phyloP scores from a whole-genome alignment of 2,113 vertebrate genomes.

The Diadophis punctatus region DNA sequence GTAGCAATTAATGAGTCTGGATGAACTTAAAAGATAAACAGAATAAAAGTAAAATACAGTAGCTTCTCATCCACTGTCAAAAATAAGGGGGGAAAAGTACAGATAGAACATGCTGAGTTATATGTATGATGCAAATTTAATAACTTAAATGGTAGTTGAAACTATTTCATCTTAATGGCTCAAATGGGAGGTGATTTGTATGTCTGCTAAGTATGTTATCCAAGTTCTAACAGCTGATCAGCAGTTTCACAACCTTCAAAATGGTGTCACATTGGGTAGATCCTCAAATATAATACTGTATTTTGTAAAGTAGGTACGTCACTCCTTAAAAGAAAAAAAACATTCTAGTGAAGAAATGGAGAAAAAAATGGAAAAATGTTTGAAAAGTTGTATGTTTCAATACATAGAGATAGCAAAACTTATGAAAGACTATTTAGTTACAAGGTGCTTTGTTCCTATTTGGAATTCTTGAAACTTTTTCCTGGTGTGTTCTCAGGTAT shows the following conservation, averaged over 20 bases:
- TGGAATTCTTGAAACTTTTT: not conserved
- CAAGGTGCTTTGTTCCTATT: rapidly evolving
- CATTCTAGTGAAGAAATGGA: not conserved
- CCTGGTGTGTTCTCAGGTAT: slow-evolving; percentile 53
- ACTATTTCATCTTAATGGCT: not conserved
- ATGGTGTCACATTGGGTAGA: not conserved
- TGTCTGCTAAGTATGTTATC: not conserved
- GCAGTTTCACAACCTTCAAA: not conserved
- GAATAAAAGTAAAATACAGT: not conserved
- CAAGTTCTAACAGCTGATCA: not conserved
- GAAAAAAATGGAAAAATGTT: not conserved
- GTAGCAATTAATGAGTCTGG: not conserved
- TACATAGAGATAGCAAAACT: not conserved
- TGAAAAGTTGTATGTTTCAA: not conserved
- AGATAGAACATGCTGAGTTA: not conserved
- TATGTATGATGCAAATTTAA: not conserved
- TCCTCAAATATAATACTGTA: not conserved
- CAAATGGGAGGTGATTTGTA: not conserved
- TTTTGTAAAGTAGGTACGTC: not conserved
- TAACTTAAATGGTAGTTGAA: not conserved
- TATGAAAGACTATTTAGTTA: not conserved
- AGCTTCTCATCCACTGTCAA: not conserved
- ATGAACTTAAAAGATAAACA: not conserved
- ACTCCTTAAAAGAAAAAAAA: not conserved
- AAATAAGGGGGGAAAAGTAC: not conserved